Percentiles rank a stretch among this genome's conserved stretches.
Evolutionary conservation across 2,797 vertebrate genomes (phyloP).

Genomic region (Pachyuromys duprasi): DNA sequence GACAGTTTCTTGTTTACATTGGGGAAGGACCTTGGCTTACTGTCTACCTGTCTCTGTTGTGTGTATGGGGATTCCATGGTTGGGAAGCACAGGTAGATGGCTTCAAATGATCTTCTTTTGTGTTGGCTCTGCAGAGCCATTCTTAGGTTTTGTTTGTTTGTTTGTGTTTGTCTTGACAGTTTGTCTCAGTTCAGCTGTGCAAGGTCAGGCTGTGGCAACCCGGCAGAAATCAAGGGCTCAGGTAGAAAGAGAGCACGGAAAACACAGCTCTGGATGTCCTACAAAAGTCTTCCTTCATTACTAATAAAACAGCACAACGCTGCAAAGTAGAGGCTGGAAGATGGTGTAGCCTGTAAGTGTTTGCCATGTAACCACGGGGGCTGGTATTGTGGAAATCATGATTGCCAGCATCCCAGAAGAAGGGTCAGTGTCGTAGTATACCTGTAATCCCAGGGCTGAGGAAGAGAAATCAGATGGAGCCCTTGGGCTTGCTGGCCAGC

Average conservation of each 20-base stretch:
- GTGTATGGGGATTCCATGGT: not conserved
- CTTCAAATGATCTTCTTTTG: constrained; percentile 19
- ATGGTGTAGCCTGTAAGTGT: not conserved
- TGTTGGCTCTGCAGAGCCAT: not conserved
- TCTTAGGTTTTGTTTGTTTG: not conserved
- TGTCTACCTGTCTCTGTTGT: not conserved
- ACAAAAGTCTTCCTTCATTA: not conserved
- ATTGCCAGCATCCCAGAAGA: not conserved
- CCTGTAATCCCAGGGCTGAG: not conserved
- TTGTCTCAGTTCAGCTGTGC: not conserved
- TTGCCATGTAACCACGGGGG: not conserved
- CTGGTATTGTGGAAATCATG: too few species aligned
- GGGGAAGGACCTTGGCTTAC: not conserved
- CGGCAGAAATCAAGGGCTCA: not conserved
- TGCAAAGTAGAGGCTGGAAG: too few species aligned
- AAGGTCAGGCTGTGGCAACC: not conserved
- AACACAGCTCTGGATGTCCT: not conserved
- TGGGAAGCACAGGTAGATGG: not conserved
- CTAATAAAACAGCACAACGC: not conserved
- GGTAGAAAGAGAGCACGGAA: not conserved
- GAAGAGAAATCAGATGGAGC: not conserved
- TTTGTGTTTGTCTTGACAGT: not conserved
- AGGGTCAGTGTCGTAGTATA: not conserved
- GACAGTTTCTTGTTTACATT: constrained; percentile 4
- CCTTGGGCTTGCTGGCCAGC: not conserved